These are phyloP conservation scores for Varecia variegata DNA, from an alignment of 2,797 vertebrate species.

Conservation along the genomic window DNA sequence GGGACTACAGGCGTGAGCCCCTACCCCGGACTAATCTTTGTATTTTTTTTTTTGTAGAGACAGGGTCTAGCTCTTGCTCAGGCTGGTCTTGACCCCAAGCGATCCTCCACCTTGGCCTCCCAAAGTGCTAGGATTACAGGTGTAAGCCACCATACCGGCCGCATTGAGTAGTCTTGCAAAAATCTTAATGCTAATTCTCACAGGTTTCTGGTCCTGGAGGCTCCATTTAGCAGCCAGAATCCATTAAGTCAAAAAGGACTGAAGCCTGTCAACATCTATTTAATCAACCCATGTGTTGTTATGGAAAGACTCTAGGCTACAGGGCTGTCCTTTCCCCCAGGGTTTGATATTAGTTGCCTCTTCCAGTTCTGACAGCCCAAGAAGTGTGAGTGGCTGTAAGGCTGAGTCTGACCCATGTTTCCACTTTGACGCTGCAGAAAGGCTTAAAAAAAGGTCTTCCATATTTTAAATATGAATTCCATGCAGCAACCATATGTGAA, in stretches of 20 bases:
- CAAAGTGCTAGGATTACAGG: neutral
- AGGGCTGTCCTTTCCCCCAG: neutral
- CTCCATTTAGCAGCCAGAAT: conserved; percentile 40
- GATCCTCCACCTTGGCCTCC: neutral
- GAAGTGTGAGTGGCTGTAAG: neutral
- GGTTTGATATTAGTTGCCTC: conserved; percentile 2
- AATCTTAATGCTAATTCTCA: conserved; percentile 51
- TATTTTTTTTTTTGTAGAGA: neutral
- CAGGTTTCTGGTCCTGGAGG: conserved; percentile 19
- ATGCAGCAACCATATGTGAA: neutral
- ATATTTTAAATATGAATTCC: conserved; percentile 38
- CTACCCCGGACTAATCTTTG: neutral
- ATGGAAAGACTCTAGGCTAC: neutral
- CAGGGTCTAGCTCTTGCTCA: neutral
- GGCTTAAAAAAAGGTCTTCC: neutral
- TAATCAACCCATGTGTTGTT: conserved; percentile 37
- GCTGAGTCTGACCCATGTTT: neutral
- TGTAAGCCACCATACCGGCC: neutral
- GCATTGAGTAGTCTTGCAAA: neutral
- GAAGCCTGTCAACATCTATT: conserved; percentile 45
- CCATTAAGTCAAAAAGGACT: conserved; percentile 24
- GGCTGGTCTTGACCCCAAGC: neutral
- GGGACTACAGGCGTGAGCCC: neutral
- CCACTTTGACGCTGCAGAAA: neutral
- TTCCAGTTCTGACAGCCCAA: conserved; percentile 39